phyloP scores from a whole-genome alignment of 2,113 vertebrate genomes.

The Halcyon malimbica region DNA sequence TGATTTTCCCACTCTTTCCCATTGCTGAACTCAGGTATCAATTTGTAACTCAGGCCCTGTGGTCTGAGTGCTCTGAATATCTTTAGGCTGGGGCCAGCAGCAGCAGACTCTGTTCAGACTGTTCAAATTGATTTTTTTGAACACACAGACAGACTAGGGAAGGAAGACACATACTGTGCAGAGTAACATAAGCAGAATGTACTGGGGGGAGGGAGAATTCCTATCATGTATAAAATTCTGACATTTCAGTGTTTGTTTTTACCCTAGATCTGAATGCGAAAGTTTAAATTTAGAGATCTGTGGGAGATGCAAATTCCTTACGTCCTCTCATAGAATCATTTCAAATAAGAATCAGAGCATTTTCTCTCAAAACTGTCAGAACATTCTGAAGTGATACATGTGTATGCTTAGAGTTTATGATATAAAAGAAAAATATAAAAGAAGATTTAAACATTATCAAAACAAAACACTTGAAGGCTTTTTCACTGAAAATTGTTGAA shows the following conservation, averaged over 20 bases:
- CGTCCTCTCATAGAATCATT: conserved; percentile 17
- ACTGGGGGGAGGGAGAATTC: neutral
- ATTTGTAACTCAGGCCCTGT: conserved; percentile 1
- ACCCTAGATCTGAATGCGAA: conserved; percentile 27
- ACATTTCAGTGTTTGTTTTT: conserved; percentile 43
- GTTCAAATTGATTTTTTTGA: conserved; percentile 5
- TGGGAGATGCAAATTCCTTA: conserved; percentile 50
- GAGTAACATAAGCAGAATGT: neutral
- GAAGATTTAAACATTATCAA: conserved; percentile 14
- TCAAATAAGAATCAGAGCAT: neutral
- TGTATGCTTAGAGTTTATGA: neutral
- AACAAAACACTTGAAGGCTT: neutral
- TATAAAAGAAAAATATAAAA: conserved; percentile 19
- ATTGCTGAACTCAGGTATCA: conserved; percentile 9
- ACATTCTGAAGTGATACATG: neutral
- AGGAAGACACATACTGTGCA: neutral
- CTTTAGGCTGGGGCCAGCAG: neutral
- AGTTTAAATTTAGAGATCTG: conserved; percentile 51
- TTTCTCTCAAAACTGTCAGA: conserved; percentile 43
- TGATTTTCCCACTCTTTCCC: conserved; percentile 1
- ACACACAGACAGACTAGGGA: conserved; percentile 4
- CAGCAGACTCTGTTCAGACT: neutral
- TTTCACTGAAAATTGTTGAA: neutral
- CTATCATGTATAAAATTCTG: conserved; percentile 9
- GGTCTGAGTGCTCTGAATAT: neutral